Conservation (phyloP, 2,888 invertebrate genomes). For the Argyresthia goedartella region DNA sequence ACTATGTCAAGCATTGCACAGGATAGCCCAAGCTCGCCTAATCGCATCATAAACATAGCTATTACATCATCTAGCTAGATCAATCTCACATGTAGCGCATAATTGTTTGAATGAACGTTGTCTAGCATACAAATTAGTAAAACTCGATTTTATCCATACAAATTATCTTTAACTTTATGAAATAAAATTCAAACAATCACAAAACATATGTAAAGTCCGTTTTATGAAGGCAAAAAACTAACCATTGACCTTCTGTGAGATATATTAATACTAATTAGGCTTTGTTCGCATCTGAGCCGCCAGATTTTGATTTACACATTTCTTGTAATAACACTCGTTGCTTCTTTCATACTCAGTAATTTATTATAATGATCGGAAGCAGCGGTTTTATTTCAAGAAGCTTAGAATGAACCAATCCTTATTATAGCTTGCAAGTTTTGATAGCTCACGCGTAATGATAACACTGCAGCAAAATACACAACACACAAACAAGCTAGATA, state of each 20-base stretch:
- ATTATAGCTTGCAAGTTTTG: neutral
- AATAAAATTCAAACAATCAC: constrained; percentile 10
- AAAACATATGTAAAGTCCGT: neutral
- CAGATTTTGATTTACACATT: too few species aligned
- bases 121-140: constrained; percentile 19
- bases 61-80: constrained; percentile 63
- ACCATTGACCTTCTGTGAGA: too few species aligned
- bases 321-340: too few species aligned
- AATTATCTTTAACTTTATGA: neutral
- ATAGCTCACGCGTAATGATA: too few species aligned
- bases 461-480: too few species aligned
- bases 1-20: constrained; percentile 65
- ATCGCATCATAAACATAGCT: constrained; percentile 46
- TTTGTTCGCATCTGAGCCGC: too few species aligned
- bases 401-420: neutral
- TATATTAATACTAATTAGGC: too few species aligned
- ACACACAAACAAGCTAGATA: too few species aligned
- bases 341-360: too few species aligned
- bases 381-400: too few species aligned
- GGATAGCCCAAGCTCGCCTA: constrained; percentile 47
- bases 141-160: neutral
- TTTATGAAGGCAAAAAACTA: too few species aligned
- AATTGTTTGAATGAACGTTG: constrained; percentile 23
- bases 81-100: constrained; percentile 51
- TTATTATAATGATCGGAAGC: too few species aligned